Evolutionary conservation across 2,113 vertebrate genomes (phyloP), one percentile per base, ranked within the genome.

Genomic region (Mirza zaza): DNA sequence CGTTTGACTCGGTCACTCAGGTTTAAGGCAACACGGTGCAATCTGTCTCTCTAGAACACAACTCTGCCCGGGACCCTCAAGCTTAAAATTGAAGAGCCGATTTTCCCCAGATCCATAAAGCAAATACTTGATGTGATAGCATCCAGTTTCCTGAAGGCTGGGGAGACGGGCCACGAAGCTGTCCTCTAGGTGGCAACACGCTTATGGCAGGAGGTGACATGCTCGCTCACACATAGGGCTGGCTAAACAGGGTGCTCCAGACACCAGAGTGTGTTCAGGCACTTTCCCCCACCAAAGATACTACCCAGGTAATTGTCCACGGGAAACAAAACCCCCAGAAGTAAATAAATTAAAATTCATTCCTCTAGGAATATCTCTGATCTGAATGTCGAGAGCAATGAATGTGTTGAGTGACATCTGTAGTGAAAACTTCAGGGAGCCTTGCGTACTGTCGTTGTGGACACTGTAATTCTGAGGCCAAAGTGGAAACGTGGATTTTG

Each of bases 81-180:
- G 29, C 23, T 95, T 96, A 87, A 93, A 83, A 91, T 4, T 29
- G 34, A 84, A 90, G 61, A 76, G 12, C 84, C 91, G 27, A 8
- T 96, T 96, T 87, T 82, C 61, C 23, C 34, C 34, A 87, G 42
- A 61, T 48, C 11, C 1, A 50, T 63, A 87, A 59, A 94, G 55
- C 71, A 85, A 95, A 25, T 27, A 23, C 67, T 84, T 42, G 52
- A 50, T 5, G 34, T 20, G 67, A 77, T 1, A 87, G 5, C 65
- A 77, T 94, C 71, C 63, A 6, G 20, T 76, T 97, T 96, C 61
- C 57, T 88, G 87, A 65, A 86, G 48, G 73, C 32, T 21, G 45
- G 29, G 90, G 57, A 50, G 59, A 17, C 4, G 48, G 45, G 8
- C 18, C 18, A 4, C 0, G 42, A 42, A 15, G 29, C 39, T 36